phyloP scores from a whole-genome alignment of 2,888 invertebrate genomes.

The Cinara cedri region DNA sequence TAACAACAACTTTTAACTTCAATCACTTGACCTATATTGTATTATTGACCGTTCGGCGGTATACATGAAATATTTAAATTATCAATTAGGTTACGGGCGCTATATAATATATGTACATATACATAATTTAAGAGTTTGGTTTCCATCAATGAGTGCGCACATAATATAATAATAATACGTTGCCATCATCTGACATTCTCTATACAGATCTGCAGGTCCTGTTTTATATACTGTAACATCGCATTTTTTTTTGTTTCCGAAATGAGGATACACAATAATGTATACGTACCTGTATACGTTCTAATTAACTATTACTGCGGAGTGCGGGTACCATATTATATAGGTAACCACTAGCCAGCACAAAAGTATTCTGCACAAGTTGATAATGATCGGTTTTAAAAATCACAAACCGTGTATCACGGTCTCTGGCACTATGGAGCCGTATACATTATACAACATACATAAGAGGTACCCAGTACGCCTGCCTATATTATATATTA shows the following conservation, averaged over 20 bases:
- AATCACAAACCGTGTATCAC: conserved; percentile 44
- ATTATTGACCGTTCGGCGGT: too few relatives aligned
- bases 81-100: conserved; percentile 5
- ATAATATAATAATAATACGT: not conserved
- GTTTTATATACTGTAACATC: not conserved
- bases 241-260: conserved; percentile 37
- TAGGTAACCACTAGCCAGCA: conserved; percentile 1
- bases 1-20: too few relatives aligned
- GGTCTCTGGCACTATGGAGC: not conserved
- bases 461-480: too few relatives aligned
- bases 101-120: not conserved
- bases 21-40: too few relatives aligned
- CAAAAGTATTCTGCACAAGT: conserved; percentile 31
- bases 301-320: conserved; percentile 34
- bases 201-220: not conserved
- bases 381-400: conserved; percentile 52
- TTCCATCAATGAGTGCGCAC: not conserved
- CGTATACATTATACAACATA: not conserved
- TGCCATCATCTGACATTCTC: not conserved
- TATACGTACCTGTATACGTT: not conserved
- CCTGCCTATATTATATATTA: too few relatives aligned
- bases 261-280: conserved; percentile 18
- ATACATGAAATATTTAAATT: not conserved
- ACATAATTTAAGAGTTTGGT: not conserved
- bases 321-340: not conserved